phyloP scores from a whole-genome alignment of 2,888 invertebrate species.

The Trileptium ribeirensis region DNA sequence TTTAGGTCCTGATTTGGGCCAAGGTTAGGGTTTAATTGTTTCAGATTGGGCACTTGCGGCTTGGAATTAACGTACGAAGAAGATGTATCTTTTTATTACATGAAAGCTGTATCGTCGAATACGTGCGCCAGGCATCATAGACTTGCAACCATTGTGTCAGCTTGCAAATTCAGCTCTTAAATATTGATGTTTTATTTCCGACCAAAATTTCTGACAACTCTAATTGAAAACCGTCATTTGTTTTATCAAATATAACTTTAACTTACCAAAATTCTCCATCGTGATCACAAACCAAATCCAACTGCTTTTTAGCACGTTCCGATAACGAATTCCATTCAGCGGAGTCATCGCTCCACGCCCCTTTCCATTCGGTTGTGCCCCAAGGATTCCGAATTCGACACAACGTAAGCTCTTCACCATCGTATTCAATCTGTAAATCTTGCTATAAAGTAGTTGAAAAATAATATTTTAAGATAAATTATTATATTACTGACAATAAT shows the following conservation, averaged over 20 bases:
- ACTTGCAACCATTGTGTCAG: too few species aligned
- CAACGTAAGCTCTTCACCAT: conserved; percentile 70
- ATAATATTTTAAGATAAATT: neutral
- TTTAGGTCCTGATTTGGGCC: too few species aligned
- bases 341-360: conserved; percentile 76
- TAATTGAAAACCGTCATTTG: too few species aligned
- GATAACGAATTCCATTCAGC: conserved; percentile 19
- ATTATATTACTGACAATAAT: neutral
- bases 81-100: too few species aligned
- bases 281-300: conserved; percentile 77
- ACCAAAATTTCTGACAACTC: too few species aligned
- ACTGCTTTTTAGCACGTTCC: conserved; percentile 54
- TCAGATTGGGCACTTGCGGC: too few species aligned
- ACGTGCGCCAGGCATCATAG: too few species aligned
- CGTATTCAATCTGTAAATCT: conserved; percentile 39
- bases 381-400: conserved; percentile 81
- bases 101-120: too few species aligned
- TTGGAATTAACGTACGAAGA: too few species aligned
- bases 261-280: conserved; percentile 89
- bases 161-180: too few species aligned
- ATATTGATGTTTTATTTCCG: too few species aligned
- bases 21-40: too few species aligned
- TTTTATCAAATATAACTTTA: neutral
- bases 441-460: conserved; percentile 59
- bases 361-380: conserved; percentile 93